A percentile compares a stretch with the other conserved stretches of the same genome.
Conservation (phyloP, 1,140 invertebrate genomes). For the Polypedilum pembai region DNA sequence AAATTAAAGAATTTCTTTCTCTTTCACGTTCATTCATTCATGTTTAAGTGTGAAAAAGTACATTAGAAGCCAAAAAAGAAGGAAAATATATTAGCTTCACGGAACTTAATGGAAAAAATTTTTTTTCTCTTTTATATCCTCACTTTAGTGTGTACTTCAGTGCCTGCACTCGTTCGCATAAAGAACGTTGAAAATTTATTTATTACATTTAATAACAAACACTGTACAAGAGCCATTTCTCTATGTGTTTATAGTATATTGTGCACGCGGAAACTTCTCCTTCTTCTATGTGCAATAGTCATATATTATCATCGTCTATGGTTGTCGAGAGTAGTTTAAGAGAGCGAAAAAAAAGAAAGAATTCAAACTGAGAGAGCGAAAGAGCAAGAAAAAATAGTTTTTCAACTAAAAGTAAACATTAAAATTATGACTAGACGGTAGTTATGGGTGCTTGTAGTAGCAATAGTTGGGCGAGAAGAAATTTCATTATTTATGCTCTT, state of each 20-base stretch:
- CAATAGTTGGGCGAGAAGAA: constrained; percentile 34
- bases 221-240: neutral
- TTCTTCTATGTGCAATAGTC: neutral
- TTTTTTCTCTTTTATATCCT: neutral
- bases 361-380: neutral
- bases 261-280: neutral
- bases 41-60: neutral
- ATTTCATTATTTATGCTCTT: constrained; percentile 44
- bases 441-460: neutral
- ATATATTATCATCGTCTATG: constrained; percentile 13
- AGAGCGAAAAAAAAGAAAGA: neutral
- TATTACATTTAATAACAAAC: constrained; percentile 19
- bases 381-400: neutral
- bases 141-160: neutral
- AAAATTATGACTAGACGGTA: constrained; percentile 4
- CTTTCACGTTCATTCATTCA: too few species aligned
- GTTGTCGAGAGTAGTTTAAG: constrained; percentile 1
- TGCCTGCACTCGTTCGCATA: neutral
- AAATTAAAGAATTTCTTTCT: too few species aligned
- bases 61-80: constrained; percentile 3
- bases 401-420: neutral
- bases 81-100: neutral
- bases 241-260: too few species aligned
- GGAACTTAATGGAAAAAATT: neutral
- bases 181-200: constrained; percentile 7